Percentiles rank a stretch among this genome's conserved stretches.
phyloP scores from a whole-genome alignment of 2,113 vertebrate genomes.

The Platysternon megacephalum region DNA sequence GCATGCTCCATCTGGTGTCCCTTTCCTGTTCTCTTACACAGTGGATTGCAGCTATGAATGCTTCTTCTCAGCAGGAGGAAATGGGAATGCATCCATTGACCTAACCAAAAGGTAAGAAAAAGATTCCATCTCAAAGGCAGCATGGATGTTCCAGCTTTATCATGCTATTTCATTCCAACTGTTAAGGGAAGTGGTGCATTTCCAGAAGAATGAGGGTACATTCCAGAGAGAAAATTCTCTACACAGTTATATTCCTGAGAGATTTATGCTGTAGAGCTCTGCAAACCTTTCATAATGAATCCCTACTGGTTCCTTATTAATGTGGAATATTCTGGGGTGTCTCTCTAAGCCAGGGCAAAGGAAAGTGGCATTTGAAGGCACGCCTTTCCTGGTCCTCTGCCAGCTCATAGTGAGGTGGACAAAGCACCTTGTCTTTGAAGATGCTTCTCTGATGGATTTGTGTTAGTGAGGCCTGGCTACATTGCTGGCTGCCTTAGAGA shows the following conservation, averaged over 20 bases:
- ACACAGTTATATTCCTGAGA: neutral
- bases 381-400: no score
- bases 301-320: neutral
- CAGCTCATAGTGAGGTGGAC: neutral
- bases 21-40: neutral
- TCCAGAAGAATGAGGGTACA: neutral
- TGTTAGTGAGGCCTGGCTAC: neutral
- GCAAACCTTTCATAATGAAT: neutral
- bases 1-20: conserved; percentile 55
- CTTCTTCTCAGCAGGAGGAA: neutral
- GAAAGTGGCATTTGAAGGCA: neutral
- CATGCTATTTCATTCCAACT: neutral
- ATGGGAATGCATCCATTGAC: neutral
- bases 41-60: neutral
- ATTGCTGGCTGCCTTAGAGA: neutral
- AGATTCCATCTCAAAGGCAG: neutral
- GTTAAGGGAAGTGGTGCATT: neutral
- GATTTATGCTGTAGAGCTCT: no score
- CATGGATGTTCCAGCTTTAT: fast-evolving
- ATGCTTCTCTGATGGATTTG: neutral
- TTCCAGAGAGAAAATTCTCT: neutral
- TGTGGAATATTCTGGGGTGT: neutral
- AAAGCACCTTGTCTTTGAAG: no score
- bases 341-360: neutral
- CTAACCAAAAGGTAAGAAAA: neutral